Evolutionary conservation across 2,113 vertebrate genomes (phyloP), one percentile per base, ranked within the genome.

Genomic region (Ellobius talpinus): DNA sequence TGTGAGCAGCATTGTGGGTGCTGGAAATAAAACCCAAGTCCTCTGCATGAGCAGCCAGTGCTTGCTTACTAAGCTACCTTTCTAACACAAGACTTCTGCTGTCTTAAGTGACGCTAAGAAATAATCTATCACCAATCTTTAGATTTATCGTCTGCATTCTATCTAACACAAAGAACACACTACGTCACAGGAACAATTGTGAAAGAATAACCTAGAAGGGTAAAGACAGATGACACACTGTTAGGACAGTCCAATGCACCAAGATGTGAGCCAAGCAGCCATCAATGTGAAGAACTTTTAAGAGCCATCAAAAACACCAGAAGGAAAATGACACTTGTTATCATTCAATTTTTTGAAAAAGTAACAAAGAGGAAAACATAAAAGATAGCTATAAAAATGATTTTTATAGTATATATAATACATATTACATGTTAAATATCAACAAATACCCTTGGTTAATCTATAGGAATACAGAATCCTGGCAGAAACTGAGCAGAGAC

Each of bases 251-350:
- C 12, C 66, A 65, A 3, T 72, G 47, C 72, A 74, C 45, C 87
- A 45, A 93, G 39, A 47, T 45, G 36, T 14, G 33, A 45, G 33
- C 12, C 58, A 96, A 76, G 42, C 72, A 19, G 82, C 36, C 29
- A 79, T 1, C 31, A 42, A 31, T 45, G 84, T 26, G 45, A 70
- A 21, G 79, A 76, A 90, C 39, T 94, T 24, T 24, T 12, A 68
- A 90, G 47, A 92, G 87, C 96, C 39, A 92, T 45, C 76, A 96
- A 61, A 78, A 89, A 93, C 33, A 90, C 10, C 19, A 94, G 50
- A 93, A 76, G 55, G 31, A 93, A 31, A 89, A 77, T 66, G 31
- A 73, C 36, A 87, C 42, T 1, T 68, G 12, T 2, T 55, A 66
- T n/a, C 89, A 66, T 76, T 88, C 52, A 96, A 39, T 90, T 73